Evolutionary conservation across 2,797 vertebrate genomes (phyloP), one percentile per base, ranked within the genome.

Genomic region (Melanitta fusca): DNA sequence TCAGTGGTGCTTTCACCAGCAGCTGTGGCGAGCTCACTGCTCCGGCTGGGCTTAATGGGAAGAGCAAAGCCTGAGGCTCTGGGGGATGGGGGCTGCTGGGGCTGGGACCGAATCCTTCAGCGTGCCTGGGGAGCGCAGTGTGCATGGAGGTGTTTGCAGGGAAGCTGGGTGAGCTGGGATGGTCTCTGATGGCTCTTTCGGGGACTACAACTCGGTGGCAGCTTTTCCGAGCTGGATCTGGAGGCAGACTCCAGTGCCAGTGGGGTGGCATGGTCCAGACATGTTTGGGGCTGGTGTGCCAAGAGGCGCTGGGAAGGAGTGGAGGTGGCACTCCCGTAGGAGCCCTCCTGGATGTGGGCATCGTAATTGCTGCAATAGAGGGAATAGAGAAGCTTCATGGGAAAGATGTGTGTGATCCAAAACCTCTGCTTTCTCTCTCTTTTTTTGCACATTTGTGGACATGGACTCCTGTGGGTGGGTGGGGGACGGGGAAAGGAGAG

Each of bases 401-500:
- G 39, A 39, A 6, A 25, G 43, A 12, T 4, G 1, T 8, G 20
- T 34, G 62, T 49, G 71, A 32, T 39, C 43, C 1, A 0, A 78
- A 70, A 83, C 28, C 38, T 43, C 57, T 82, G 43, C 30, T 78
- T 56, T n/a, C 24, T 47, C 39, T 36, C 51, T 28, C 27, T 19
- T 5, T 62, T 65, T 71, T 39, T 27, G 4, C 8, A 6, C 57
- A 28, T 60, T 56, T 61, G 51, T 65, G 53, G 27, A 17, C 60
- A n/a, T 3, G 38, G 45, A 22, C 6, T 68, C 51, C 53, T 28
- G 6, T 2, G 14, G 47, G 8, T 36, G 30, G 19, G 20, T 12
- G 6, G 22, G 9, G 4, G 2, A 34, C 0, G 0, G 53, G 10
- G 18, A 21, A 36, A 36, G 60, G 53, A 85, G 24, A 85, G 3